Percentiles rank a stretch among this genome's conserved stretches.
Evolutionary conservation across 2,888 invertebrate species (phyloP).

Genomic region (Macrosiphum euphorbiae): DNA sequence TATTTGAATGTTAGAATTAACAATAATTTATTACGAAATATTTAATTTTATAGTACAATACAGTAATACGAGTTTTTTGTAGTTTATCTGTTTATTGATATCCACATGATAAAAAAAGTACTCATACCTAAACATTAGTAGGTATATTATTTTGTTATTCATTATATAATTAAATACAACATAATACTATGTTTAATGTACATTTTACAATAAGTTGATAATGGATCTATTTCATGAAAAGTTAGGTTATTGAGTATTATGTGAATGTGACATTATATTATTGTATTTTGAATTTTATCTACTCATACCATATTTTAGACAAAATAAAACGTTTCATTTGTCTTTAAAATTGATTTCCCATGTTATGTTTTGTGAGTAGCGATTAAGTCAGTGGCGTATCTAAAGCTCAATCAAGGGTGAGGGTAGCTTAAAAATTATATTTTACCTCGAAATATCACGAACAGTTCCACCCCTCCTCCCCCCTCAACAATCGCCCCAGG

Average conservation of each 20-base stretch:
- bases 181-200: background rate
- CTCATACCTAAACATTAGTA: background rate
- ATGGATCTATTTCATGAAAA: background rate
- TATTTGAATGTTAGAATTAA: too few species aligned
- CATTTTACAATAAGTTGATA: background rate
- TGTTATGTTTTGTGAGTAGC: background rate
- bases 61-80: too few species aligned
- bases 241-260: background rate
- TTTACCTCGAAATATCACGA: background rate
- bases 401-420: background rate
- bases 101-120: background rate
- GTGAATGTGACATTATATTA: background rate
- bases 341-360: background rate
- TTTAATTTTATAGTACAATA: too few species aligned
- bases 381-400: background rate
- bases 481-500: rapidly evolving
- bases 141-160: background rate
- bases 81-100: background rate
- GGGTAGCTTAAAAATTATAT: background rate
- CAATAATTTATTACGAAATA: too few species aligned
- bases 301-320: background rate
- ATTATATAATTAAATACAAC: background rate
- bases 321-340: background rate
- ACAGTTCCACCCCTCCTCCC: background rate
- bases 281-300: background rate